These are phyloP conservation scores for Urocolius indicus DNA, from an alignment of 2,113 vertebrate species.

Conservation along the genomic window DNA sequence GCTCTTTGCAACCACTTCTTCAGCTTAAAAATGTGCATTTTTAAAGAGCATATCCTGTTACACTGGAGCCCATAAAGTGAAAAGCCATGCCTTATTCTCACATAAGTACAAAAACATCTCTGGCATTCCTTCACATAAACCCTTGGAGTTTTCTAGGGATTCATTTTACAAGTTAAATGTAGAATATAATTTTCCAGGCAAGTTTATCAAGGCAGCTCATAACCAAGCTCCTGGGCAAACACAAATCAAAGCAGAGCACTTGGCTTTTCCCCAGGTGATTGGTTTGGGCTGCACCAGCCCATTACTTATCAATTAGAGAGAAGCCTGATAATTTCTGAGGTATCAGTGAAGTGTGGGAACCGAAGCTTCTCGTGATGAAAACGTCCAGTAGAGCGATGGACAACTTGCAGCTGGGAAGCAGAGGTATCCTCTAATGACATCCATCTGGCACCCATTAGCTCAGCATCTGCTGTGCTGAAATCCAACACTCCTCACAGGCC, in stretches of 20 bases:
- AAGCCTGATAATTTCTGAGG: not conserved
- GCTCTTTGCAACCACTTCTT: not conserved
- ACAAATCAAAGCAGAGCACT: not conserved
- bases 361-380: not conserved
- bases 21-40: not conserved
- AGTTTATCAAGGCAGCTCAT: not conserved
- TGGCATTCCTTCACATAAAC: not conserved
- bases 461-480: not conserved
- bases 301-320: not conserved
- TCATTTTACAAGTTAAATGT: not conserved
- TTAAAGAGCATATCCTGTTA: not conserved
- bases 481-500: not conserved
- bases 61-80: not conserved
- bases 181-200: not conserved
- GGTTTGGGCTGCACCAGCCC: not conserved
- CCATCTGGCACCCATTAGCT: slow-evolving; percentile 28
- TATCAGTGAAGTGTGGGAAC: not conserved
- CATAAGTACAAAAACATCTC: slow-evolving; percentile 40
- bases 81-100: slow-evolving; percentile 30
- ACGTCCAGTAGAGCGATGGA: not conserved
- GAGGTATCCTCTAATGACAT: not conserved
- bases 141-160: not conserved
- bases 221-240: not conserved
- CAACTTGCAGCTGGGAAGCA: slow-evolving; percentile 27
- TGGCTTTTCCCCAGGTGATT: not conserved